A percentile compares a stretch with the other conserved stretches of the same genome.
These are phyloP conservation scores for Proteles cristata DNA, from an alignment of 2,113 vertebrate genomes.

Conservation along the genomic window DNA sequence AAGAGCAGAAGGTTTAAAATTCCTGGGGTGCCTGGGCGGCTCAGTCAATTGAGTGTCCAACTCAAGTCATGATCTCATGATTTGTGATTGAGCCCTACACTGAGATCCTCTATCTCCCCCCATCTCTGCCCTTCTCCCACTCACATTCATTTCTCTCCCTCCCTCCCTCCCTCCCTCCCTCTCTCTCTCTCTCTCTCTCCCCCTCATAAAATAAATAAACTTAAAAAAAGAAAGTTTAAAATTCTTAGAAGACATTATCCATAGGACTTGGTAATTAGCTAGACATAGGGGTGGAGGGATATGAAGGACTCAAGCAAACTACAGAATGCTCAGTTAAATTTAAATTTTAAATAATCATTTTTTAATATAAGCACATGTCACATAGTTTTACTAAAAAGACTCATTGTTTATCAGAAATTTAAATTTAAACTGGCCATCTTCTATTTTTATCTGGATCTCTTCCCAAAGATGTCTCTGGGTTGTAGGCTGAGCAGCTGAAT, in stretches of 20 bases:
- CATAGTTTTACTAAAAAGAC: background rate
- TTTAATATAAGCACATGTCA: background rate
- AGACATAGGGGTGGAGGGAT: accelerated
- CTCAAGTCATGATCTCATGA: too few relatives aligned
- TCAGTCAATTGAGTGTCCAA: too few relatives aligned
- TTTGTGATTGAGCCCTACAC: too few relatives aligned
- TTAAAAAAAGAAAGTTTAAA: background rate
- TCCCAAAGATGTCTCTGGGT: background rate
- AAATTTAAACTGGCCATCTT: background rate
- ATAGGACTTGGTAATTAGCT: background rate
- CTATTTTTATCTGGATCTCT: background rate
- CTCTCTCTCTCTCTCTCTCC: too few relatives aligned
- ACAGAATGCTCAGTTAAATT: background rate
- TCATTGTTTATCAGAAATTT: background rate
- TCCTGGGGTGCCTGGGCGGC: background rate
- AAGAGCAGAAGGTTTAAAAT: background rate
- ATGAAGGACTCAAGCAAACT: background rate
- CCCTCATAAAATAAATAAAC: too few relatives aligned
- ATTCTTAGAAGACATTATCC: background rate
- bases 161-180: too few relatives aligned
- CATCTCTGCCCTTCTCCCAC: too few relatives aligned
- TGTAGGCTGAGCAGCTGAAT: background rate
- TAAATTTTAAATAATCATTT: background rate
- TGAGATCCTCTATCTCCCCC: too few relatives aligned
- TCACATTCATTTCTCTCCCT: too few relatives aligned